A percentile compares a stretch with the other conserved stretches of the same genome.
Evolutionary conservation across 2,113 vertebrate genomes (phyloP).

Genomic region (Notechis scutatus): DNA sequence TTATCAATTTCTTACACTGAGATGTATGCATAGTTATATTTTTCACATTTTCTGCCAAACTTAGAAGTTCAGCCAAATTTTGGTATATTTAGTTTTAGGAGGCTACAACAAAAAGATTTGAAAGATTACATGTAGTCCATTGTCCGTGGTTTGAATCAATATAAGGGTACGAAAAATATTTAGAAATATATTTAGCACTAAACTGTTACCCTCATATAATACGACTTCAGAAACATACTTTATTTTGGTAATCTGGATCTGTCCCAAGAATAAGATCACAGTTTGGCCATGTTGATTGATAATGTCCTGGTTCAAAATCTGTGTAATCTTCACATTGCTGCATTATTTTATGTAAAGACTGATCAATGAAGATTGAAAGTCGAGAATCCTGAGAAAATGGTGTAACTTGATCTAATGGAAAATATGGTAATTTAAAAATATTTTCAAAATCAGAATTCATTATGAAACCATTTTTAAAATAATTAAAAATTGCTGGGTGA

Average conservation of each 20-base stretch:
- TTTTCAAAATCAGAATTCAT: not conserved
- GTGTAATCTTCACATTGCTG: constrained; percentile 11
- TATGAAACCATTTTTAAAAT: not conserved
- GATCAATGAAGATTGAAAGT: constrained; percentile 46
- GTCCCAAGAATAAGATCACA: constrained; percentile 56
- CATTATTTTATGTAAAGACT: constrained; percentile 15
- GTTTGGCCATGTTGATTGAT: constrained; percentile 31
- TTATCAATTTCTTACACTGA: not conserved
- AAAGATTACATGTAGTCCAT: not conserved
- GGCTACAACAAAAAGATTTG: not conserved
- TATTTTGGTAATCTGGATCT: constrained; percentile 49
- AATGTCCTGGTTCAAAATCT: constrained; percentile 6
- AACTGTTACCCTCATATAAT: not conserved
- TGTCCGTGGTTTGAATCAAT: not conserved
- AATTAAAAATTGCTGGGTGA: not conserved
- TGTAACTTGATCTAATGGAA: constrained; percentile 54
- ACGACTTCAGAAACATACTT: constrained; percentile 22
- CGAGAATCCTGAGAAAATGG: constrained; percentile 57
- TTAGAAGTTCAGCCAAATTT: not conserved
- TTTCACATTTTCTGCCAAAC: not conserved
- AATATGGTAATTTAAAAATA: not conserved
- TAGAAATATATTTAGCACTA: constrained; percentile 23
- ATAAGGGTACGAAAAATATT: not conserved
- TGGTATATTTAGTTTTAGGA: not conserved
- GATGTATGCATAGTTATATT: not conserved